A percentile compares a stretch with the other conserved stretches of the same genome.
Conservation (phyloP, 2,113 vertebrate genomes). For the Alexandromys fortis region DNA sequence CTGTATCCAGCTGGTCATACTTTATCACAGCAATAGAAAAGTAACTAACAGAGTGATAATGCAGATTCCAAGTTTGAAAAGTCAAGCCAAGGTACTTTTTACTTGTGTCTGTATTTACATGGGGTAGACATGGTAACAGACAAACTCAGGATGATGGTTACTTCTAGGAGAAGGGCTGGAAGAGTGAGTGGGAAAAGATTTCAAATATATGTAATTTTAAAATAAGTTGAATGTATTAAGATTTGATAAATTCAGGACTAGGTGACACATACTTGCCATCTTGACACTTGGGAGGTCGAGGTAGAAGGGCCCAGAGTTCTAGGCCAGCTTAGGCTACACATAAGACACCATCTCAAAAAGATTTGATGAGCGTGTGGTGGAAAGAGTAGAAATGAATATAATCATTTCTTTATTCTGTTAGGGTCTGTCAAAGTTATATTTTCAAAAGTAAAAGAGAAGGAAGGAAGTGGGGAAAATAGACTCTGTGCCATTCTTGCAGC, state of each 20-base stretch:
- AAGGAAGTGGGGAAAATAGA: background rate
- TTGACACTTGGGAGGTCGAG: background rate
- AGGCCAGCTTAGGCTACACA: background rate
- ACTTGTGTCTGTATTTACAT: background rate
- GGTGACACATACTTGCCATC: background rate
- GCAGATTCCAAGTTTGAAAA: background rate
- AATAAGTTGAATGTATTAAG: background rate
- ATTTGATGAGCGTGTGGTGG: background rate
- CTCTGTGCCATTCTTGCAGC: background rate
- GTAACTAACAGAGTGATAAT: background rate
- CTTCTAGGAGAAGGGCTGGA: background rate
- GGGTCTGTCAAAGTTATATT: background rate
- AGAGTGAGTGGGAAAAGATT: background rate
- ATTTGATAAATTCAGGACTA: background rate
- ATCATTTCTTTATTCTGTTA: background rate
- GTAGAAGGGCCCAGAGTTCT: background rate
- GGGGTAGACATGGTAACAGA: background rate
- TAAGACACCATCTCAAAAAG: background rate
- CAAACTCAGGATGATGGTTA: background rate
- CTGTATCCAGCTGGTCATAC: background rate
- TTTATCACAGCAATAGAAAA: background rate
- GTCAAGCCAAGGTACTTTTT: background rate
- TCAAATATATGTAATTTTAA: background rate
- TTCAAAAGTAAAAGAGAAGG: background rate
- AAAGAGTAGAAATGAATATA: background rate